phyloP scores from a whole-genome alignment of 2,797 vertebrate genomes.

The Eulemur rubriventer region DNA sequence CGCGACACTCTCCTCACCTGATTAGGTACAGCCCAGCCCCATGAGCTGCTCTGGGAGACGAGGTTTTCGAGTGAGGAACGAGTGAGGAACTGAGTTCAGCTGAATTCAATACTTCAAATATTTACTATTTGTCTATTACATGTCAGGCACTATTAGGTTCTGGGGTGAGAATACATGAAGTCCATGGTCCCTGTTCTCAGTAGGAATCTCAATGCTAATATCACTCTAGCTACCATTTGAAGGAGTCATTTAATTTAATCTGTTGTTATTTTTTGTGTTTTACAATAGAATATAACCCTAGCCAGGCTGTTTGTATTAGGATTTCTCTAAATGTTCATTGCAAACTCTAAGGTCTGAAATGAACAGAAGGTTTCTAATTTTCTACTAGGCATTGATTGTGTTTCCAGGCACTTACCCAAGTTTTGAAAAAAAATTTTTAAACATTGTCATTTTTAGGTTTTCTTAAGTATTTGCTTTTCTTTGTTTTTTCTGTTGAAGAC shows the following conservation, averaged over 20 bases:
- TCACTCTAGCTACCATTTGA: not conserved
- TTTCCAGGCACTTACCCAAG: not conserved
- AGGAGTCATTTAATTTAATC: not conserved
- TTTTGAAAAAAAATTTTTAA: not conserved
- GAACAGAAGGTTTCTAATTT: constrained; percentile 5
- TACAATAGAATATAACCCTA: not conserved
- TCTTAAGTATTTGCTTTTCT: not conserved
- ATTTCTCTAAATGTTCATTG: not conserved
- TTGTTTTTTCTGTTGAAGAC: not conserved
- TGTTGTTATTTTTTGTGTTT: constrained; percentile 27
- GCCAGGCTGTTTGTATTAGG: not conserved
- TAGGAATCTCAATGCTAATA: not conserved
- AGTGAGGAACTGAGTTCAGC: not conserved
- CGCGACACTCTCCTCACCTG: not conserved
- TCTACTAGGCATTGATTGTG: not conserved
- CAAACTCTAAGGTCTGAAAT: not conserved
- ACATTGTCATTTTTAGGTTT: not conserved
- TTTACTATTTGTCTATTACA: not conserved
- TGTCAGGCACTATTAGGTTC: not conserved
- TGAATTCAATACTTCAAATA: not conserved
- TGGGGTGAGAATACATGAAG: not conserved
- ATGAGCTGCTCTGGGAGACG: not conserved
- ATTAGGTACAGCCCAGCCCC: not conserved
- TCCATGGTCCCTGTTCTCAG: not conserved
- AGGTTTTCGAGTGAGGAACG: not conserved